phyloP scores from a whole-genome alignment of 2,888 invertebrate genomes.

The Archips xylosteana region DNA sequence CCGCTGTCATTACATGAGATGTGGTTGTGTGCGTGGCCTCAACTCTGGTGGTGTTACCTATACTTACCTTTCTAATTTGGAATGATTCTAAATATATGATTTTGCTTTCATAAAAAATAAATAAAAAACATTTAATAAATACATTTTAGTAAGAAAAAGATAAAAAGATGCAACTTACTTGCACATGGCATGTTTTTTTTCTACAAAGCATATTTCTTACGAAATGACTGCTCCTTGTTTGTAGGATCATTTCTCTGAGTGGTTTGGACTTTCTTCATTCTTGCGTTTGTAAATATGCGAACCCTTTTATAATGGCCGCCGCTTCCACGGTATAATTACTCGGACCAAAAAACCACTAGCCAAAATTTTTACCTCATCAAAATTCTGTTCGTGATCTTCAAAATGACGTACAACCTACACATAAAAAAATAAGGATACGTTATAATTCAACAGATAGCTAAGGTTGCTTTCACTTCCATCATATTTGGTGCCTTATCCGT shows the following conservation, averaged over 20 bases:
- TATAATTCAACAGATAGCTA: constrained; percentile 29
- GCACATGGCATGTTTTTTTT: constrained; percentile 17
- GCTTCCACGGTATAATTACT: constrained; percentile 64
- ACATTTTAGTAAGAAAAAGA: neutral
- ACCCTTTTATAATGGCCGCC: constrained; percentile 64
- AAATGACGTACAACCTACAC: constrained; percentile 52
- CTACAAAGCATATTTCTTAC: constrained; percentile 33
- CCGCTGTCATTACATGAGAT: too few species aligned
- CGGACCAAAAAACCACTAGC: constrained; percentile 57
- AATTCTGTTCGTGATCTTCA: constrained; percentile 57
- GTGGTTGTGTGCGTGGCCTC: too few species aligned
- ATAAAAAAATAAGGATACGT: constrained; percentile 49
- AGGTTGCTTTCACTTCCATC: constrained; percentile 8
- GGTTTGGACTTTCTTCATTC: constrained; percentile 52
- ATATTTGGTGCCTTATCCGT: constrained; percentile 35
- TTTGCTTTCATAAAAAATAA: neutral
- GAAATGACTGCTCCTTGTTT: constrained; percentile 36
- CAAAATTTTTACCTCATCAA: constrained; percentile 64
- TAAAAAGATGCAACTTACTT: neutral
- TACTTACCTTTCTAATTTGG: too few species aligned
- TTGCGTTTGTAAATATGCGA: constrained; percentile 61
- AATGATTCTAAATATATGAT: neutral
- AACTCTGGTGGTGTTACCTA: too few species aligned
- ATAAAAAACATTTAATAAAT: too few species aligned
- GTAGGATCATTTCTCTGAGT: constrained; percentile 50